Conservation (phyloP, 2,113 vertebrate species). For the Oplegnathus fasciatus region DNA sequence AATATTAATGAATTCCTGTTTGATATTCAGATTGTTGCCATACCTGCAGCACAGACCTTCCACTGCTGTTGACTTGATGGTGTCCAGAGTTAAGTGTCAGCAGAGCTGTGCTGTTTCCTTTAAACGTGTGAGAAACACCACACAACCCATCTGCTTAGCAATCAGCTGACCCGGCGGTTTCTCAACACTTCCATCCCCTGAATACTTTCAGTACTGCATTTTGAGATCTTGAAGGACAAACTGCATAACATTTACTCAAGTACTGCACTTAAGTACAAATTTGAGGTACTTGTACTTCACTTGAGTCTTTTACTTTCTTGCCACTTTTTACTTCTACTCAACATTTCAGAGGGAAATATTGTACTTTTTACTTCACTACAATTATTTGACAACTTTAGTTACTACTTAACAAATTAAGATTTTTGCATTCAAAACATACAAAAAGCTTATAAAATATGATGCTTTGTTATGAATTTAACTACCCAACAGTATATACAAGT, state of each 20-base stretch:
- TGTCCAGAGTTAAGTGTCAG: slow-evolving; percentile 21
- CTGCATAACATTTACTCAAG: not conserved
- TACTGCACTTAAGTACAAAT: no score
- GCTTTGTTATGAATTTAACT: no score
- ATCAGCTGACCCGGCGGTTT: slow-evolving; percentile 70
- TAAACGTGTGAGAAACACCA: not conserved
- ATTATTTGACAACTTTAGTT: not conserved
- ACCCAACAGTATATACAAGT: no score
- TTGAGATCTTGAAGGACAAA: slow-evolving; percentile 13
- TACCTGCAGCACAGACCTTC: slow-evolving; percentile 47
- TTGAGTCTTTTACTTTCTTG: no score
- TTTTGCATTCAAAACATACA: not conserved
- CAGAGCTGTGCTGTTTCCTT: slow-evolving; percentile 12
- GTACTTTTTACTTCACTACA: not conserved
- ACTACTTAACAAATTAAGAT: not conserved
- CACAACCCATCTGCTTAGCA: not conserved
- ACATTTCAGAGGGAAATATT: no score
- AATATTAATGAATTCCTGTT: not conserved
- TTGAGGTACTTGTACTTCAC: not conserved
- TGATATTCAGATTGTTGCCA: not conserved
- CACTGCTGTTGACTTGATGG: slow-evolving; percentile 27
- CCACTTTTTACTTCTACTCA: no score
- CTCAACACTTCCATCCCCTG: slow-evolving; percentile 56
- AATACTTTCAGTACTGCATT: slow-evolving; percentile 78
- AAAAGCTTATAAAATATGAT: no score